Evolutionary conservation across 1,140 invertebrate species (phyloP), one percentile per base, ranked within the genome.

Genomic region (Venustaconcha ellipsiformis): DNA sequence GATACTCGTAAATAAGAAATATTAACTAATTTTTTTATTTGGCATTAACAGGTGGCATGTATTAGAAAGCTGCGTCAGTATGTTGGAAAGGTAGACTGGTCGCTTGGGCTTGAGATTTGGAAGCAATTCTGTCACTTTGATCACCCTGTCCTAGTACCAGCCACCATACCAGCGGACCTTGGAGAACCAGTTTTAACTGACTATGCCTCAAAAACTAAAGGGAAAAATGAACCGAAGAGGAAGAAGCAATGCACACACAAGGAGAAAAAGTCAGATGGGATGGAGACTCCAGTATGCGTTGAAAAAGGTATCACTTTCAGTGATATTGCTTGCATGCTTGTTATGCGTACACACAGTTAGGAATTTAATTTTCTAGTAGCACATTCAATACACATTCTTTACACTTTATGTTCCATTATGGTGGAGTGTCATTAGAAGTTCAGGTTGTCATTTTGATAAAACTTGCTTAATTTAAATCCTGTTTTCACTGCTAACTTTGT

Each of bases 51-150:
- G 89, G 83, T 88, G 59, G 83, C 87, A 57, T 88, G 90, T 84
- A 79, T 92, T 23, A 67, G 83, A 57, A 62, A 86, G 30, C 75
- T 92, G 5, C 83, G 86, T 80, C 66, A 88, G 57, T 66, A 90
- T 67, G 89, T 91, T 11, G 71, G 82, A 17, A 79, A 85, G 58
- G 78, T 90, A 14, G 83, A 92, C 78, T 92, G 92, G 90, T 79
- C 88, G 56, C 87, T 87, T 66, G 84, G 86, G 69, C 20, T 67
- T 93, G 2, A 78, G 58, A 88, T 88, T 14, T 93, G 92, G 92
- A 87, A 87, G 68, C 64, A 85, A 57, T 77, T 91, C 14, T 88
- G 83, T 62, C 67, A 80, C 20, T 92, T 92, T 80, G 78, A 78
- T 17, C 82, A 86, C 71, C 79, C 81, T 14, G 82, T 89, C n/a